Conservation (phyloP, 2,797 vertebrate species). For the Rhinatrema bivittatum region DNA sequence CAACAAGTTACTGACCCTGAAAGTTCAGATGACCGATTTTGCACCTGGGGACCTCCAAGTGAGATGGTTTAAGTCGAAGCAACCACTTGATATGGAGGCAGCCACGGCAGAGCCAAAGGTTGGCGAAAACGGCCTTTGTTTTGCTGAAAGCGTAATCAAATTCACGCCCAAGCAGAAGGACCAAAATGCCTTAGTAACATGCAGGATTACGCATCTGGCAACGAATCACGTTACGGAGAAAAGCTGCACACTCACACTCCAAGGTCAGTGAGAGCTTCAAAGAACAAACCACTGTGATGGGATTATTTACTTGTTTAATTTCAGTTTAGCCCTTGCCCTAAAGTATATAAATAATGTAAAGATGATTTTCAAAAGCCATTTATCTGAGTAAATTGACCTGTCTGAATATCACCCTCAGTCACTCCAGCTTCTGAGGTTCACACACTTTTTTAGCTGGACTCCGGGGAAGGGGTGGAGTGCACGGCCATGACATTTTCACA, state of each 20-base stretch:
- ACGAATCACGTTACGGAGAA: background rate
- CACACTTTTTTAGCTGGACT: too few relatives aligned
- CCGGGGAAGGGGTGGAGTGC: too few relatives aligned
- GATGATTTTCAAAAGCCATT: too few relatives aligned
- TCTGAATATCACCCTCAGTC: too few relatives aligned
- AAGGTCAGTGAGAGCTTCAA: constrained; percentile 4
- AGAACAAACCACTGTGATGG: too few relatives aligned
- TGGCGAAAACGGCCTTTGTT: constrained; percentile 4
- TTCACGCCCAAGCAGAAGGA: background rate
- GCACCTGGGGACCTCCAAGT: background rate
- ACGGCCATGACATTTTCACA: too few relatives aligned
- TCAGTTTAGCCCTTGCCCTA: too few relatives aligned
- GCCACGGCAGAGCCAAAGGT: background rate
- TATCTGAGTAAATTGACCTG: too few relatives aligned
- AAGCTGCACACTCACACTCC: background rate
- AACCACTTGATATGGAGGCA: background rate
- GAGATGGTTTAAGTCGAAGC: background rate
- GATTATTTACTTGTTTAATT: too few relatives aligned
- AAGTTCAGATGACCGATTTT: constrained; percentile 7
- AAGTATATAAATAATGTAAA: too few relatives aligned
- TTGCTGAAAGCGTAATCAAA: background rate
- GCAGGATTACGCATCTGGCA: constrained; percentile 3
- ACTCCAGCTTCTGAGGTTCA: too few relatives aligned
- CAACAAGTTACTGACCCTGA: too few relatives aligned
- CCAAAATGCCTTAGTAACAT: background rate